phyloP scores from a whole-genome alignment of 37 sponge, comb jelly and placozoan genomes.

The Oscarella lobularis region DNA sequence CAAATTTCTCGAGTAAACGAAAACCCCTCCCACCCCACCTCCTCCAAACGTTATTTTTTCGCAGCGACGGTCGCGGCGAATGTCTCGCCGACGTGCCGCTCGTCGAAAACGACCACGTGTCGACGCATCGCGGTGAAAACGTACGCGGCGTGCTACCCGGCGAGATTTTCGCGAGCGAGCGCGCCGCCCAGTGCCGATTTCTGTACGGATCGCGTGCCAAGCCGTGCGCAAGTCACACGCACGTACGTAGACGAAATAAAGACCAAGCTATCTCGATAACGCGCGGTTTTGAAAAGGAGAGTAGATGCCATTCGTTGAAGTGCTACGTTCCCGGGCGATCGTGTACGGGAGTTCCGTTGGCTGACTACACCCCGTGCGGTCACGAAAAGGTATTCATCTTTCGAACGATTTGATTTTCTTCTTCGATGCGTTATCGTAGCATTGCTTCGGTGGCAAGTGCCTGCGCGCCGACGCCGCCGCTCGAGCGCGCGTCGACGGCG shows the following conservation, averaged over 20 bases:
- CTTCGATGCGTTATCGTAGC: not conserved
- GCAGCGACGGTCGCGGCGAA: no score
- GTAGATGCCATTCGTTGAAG: no score
- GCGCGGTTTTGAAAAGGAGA: no score
- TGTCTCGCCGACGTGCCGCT: no score
- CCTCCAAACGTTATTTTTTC: no score
- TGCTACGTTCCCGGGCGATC: no score
- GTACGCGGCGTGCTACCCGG: not conserved
- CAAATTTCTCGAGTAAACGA: not conserved
- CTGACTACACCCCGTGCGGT: not conserved
- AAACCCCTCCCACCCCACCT: no score
- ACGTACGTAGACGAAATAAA: no score
- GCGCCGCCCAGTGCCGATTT: not conserved
- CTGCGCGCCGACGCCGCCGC: not conserved
- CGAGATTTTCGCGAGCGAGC: not conserved
- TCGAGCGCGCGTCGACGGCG: not conserved
- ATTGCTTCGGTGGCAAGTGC: not conserved
- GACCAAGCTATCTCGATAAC: no score
- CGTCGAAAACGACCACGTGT: no score
- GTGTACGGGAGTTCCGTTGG: not conserved
- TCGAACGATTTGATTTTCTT: not conserved
- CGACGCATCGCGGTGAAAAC: no score
- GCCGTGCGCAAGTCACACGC: no score
- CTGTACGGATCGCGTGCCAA: not conserved
- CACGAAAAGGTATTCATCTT: not conserved